These are phyloP conservation scores for Telenomus remus DNA, from an alignment of 1,140 invertebrate genomes.

Conservation along the genomic window DNA sequence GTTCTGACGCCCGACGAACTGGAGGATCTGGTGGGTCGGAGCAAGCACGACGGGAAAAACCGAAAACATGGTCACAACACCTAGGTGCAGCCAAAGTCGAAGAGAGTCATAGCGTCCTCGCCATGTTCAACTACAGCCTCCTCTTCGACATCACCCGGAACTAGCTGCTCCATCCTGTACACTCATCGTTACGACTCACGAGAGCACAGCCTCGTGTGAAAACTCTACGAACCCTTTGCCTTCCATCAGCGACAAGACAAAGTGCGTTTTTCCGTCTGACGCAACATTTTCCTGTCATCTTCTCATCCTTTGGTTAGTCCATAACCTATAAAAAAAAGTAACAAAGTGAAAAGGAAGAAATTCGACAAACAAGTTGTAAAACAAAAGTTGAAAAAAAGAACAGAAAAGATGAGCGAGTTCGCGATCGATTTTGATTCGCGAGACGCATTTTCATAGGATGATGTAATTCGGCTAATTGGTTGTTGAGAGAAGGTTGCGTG, in stretches of 20 bases:
- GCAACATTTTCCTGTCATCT: conserved; percentile 9
- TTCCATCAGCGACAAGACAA: not conserved
- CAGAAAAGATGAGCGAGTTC: too few species aligned
- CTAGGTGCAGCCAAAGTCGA: conserved; percentile 69
- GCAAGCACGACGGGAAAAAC: conserved; percentile 67
- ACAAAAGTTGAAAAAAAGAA: too few species aligned
- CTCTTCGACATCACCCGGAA: conserved; percentile 69
- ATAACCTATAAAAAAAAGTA: too few species aligned
- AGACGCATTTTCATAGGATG: conserved; percentile 19
- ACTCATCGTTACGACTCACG: conserved; percentile 71
- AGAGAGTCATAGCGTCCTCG: conserved; percentile 65
- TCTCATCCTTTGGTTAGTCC: too few species aligned
- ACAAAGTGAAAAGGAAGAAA: too few species aligned
- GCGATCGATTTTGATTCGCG: conserved; percentile 11
- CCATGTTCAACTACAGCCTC: conserved; percentile 69
- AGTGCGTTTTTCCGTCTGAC: too few species aligned
- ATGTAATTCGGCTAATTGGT: conserved; percentile 15
- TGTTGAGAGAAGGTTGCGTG: conserved; percentile 10
- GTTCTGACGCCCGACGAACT: conserved; percentile 71
- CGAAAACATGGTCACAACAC: conserved; percentile 70
- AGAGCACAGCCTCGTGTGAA: conserved; percentile 71
- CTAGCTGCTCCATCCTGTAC: conserved; percentile 71
- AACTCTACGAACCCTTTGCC: conserved; percentile 2
- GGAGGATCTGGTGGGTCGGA: conserved; percentile 68
- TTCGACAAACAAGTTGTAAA: too few species aligned